phyloP scores from a whole-genome alignment of 2,113 vertebrate genomes.

The Platichthys flesus region DNA sequence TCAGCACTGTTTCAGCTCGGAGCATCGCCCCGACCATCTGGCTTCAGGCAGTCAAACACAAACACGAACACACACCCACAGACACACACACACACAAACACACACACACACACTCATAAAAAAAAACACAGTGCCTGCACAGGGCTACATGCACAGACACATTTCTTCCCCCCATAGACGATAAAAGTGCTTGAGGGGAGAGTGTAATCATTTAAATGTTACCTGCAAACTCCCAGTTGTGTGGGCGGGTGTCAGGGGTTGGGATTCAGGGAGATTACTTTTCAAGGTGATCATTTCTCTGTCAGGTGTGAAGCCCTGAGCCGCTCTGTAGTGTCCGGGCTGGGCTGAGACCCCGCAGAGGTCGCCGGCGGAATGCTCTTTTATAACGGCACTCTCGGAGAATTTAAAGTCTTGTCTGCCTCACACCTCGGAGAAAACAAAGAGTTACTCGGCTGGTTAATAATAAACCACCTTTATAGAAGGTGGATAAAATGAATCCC shows the following conservation, averaged over 20 bases:
- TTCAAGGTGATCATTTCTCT: conserved; percentile 63
- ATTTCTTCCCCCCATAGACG: conserved; percentile 49
- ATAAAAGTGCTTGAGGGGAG: conserved; percentile 65
- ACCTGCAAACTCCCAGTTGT: conserved; percentile 44
- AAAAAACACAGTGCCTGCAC: conserved; percentile 23
- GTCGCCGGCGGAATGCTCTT: conserved; percentile 8
- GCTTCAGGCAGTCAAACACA: conserved; percentile 61
- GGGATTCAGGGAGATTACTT: conserved; percentile 58
- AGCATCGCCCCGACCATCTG: conserved; percentile 77
- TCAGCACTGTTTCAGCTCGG: conserved; percentile 71
- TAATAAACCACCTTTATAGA: conserved; percentile 1
- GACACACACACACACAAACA: conserved; percentile 23
- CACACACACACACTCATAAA: conserved; percentile 19
- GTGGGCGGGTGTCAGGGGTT: conserved; percentile 21
- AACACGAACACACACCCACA: conserved; percentile 6
- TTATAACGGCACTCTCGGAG: too few relatives aligned
- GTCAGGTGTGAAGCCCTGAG: conserved; percentile 29
- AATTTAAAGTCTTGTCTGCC: too few relatives aligned
- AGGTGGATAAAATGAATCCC: not conserved
- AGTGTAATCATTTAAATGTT: conserved; percentile 73
- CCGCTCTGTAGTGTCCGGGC: not conserved
- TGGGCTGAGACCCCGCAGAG: conserved; percentile 5
- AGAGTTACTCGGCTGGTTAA: not conserved
- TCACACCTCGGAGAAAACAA: not conserved
- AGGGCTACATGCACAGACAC: conserved; percentile 3